A percentile compares a stretch with the other conserved stretches of the same genome.
These are phyloP conservation scores for Ptilodon capucinus DNA, from an alignment of 2,888 invertebrate genomes.

Conservation along the genomic window DNA sequence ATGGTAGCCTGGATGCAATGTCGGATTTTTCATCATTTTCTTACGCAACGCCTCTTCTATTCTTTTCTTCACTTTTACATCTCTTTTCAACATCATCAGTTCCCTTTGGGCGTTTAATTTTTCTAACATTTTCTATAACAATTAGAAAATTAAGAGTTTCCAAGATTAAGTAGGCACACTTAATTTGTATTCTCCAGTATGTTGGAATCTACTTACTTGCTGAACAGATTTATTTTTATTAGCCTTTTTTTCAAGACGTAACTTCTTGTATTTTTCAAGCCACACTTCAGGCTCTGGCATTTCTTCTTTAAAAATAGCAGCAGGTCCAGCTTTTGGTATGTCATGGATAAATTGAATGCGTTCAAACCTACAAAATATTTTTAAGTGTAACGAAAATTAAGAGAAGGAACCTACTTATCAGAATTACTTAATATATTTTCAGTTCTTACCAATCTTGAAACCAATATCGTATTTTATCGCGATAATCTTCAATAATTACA, in stretches of 20 bases:
- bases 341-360: conserved; percentile 52
- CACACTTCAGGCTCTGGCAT: conserved; percentile 55
- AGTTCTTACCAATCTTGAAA: conserved; percentile 59
- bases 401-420: too few relatives aligned
- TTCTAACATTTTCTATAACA: conserved; percentile 44
- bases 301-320: conserved; percentile 52
- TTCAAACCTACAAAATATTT: conserved; percentile 47
- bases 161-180: too few relatives aligned
- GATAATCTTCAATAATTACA: conserved; percentile 49
- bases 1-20: conserved; percentile 58
- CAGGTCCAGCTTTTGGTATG: conserved; percentile 56
- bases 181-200: background rate
- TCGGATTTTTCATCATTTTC: conserved; percentile 66
- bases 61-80: conserved; percentile 44
- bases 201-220: conserved; percentile 37
- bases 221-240: conserved; percentile 47
- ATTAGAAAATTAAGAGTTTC: too few relatives aligned
- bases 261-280: conserved; percentile 50
- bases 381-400: too few relatives aligned
- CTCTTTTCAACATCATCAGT: conserved; percentile 38
- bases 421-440: background rate
- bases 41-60: conserved; percentile 43
- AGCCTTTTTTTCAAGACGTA: conserved; percentile 39
- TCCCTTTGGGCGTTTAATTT: conserved; percentile 46
- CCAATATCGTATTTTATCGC: conserved; percentile 59